A percentile compares a stretch with the other conserved stretches of the same genome.
Evolutionary conservation across 2,113 vertebrate genomes (phyloP).

Genomic region (Meles meles): DNA sequence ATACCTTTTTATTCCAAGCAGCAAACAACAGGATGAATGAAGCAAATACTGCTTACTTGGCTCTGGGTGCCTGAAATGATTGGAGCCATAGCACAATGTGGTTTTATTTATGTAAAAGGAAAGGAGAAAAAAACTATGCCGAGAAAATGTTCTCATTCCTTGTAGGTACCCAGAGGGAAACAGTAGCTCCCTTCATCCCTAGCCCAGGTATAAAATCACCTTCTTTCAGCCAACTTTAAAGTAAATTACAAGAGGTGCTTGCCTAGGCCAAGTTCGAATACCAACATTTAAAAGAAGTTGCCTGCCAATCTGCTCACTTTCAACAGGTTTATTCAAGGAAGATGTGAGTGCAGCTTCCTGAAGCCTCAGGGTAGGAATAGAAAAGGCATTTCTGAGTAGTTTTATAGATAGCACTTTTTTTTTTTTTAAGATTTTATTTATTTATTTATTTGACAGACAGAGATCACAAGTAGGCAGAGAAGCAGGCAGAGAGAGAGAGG

Average conservation of each 20-base stretch:
- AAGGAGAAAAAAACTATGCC: background rate
- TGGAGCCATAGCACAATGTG: background rate
- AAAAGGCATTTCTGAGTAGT: background rate
- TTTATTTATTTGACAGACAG: no score
- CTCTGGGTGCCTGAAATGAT: background rate
- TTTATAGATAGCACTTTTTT: background rate
- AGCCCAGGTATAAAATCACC: slow-evolving; percentile 1
- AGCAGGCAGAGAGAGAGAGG: no score
- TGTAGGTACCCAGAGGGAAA: background rate
- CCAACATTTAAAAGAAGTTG: background rate
- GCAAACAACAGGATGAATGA: background rate
- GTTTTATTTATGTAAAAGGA: background rate
- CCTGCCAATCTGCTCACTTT: background rate
- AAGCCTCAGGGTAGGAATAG: background rate
- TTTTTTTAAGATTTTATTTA: no score
- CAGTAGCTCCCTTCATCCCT: slow-evolving; percentile 10
- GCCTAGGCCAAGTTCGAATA: background rate
- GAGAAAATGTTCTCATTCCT: background rate
- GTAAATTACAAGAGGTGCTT: slow-evolving; percentile 24
- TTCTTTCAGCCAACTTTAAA: slow-evolving; percentile 1
- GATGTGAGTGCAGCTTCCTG: background rate
- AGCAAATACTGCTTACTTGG: background rate
- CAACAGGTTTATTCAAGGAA: background rate
- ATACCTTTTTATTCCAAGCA: background rate
- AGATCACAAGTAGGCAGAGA: no score